Evolutionary conservation across 2,888 invertebrate species (phyloP), one percentile per base, ranked within the genome.

Genomic region (Leptopilina drosophilae): DNA sequence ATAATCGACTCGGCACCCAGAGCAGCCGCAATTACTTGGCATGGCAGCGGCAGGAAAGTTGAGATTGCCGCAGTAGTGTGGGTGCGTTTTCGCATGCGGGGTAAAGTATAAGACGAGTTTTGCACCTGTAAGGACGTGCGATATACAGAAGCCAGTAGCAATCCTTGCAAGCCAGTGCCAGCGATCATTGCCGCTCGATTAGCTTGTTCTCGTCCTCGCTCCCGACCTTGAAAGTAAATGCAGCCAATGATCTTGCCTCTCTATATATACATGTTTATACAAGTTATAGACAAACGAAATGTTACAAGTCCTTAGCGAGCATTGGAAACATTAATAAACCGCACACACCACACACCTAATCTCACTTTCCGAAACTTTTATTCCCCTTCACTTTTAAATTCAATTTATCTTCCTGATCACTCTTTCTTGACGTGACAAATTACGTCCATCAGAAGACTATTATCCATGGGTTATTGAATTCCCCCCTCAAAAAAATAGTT

Each of bases 121-220:
- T 69, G 67, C 81, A 79, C 66, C 80, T 80, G 77, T 78, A 77
- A 78, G 77, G 65, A 64, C 80, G 80, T 73, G 75, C 77, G 53
- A 75, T 78, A 76, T 81, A 82, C 83, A 82, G 82, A 77, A 82
- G 83, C 82, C 59, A 62, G 73, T 53, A 77, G 73, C 59, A 77
- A 80, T 82, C 76, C 78, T 78, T 64, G 33, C 33, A 33, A 20
- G 65, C 64, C 77, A 78, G 80, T 69, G 79, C 77, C 77, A 81
- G 81, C 78, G 82, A 84, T 84, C 83, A 84, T 80, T 83, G 82
- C 82, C 82, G 81, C 84, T 82, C 82, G 82, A 84, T 84, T 84
- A 82, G 82, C 79, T 82, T 79, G 83, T 82, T 82, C 81, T 80
- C 80, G 82, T 81, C 80, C 77, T 80, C 77, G 78, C 76, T 77